phyloP scores from a whole-genome alignment of 2,113 vertebrate genomes.

The Stigmatopora argus region DNA sequence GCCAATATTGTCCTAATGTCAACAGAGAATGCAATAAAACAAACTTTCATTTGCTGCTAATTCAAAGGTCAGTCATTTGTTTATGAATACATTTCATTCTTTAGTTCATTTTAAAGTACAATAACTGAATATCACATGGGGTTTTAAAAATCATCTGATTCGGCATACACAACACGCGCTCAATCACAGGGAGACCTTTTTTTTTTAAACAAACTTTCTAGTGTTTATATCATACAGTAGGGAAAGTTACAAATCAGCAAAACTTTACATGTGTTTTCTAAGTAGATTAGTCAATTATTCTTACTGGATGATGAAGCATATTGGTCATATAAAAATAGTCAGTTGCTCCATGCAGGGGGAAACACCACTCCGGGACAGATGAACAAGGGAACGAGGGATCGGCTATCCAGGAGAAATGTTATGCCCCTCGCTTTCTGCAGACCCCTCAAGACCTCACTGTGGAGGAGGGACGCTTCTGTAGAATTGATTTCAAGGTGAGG shows the following conservation, averaged over 20 bases:
- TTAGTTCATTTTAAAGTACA: background rate
- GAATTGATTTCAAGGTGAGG: conserved; percentile 90
- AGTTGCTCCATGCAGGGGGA: conserved; percentile 69
- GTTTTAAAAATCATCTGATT: background rate
- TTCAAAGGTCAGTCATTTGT: background rate
- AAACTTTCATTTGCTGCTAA: background rate
- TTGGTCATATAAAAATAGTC: conserved; percentile 13
- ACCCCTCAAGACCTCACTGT: conserved; percentile 82
- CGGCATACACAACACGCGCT: background rate
- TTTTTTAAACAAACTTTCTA: background rate
- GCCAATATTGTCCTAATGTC: background rate
- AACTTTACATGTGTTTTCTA: background rate
- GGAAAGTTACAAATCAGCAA: background rate
- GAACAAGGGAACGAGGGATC: conserved; percentile 71
- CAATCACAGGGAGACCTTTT: background rate
- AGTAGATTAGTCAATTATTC: conserved; percentile 4
- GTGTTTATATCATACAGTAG: background rate
- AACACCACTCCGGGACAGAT: conserved; percentile 75
- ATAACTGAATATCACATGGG: background rate
- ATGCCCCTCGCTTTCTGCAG: conserved; percentile 88
- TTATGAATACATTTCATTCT: background rate
- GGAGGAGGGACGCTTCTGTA: conserved; percentile 89
- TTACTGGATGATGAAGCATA: conserved; percentile 11
- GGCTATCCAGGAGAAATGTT: conserved; percentile 90
- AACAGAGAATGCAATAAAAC: background rate